Percentiles rank a stretch among this genome's conserved stretches.
phyloP scores from a whole-genome alignment of 2,888 invertebrate genomes.

The Hedya salicella region DNA sequence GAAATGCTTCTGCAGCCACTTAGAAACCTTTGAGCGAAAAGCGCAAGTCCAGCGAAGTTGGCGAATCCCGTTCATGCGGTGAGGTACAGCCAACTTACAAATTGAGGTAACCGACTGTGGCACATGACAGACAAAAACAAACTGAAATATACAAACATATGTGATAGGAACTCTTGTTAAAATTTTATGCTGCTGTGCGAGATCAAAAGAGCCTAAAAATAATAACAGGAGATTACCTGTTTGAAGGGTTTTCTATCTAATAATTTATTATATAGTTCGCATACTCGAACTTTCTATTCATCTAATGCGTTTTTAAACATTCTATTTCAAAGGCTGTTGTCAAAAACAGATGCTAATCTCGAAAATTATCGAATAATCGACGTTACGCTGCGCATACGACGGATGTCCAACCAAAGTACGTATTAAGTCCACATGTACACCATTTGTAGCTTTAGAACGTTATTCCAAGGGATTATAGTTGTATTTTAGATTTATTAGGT shows the following conservation, averaged over 20 bases:
- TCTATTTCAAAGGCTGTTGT: slow-evolving; percentile 70
- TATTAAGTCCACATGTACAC: slow-evolving; percentile 15
- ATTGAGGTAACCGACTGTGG: too few relatives aligned
- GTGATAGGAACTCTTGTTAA: too few relatives aligned
- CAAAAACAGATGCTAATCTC: slow-evolving; percentile 78
- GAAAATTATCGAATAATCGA: slow-evolving; percentile 83
- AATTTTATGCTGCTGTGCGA: too few relatives aligned
- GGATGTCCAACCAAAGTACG: slow-evolving; percentile 75
- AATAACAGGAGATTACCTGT: slow-evolving; percentile 2
- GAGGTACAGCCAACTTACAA: too few relatives aligned
- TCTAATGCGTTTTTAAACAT: slow-evolving; percentile 46
- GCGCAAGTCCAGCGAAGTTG: too few relatives aligned
- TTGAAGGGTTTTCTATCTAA: background rate
- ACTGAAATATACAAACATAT: too few relatives aligned
- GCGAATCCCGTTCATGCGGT: too few relatives aligned
- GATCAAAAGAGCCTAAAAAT: too few relatives aligned
- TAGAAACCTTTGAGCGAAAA: too few relatives aligned
- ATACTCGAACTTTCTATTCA: slow-evolving; percentile 25
- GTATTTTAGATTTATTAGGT: slow-evolving; percentile 4
- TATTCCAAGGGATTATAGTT: slow-evolving; percentile 41
- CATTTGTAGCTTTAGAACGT: slow-evolving; percentile 39
- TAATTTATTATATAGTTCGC: slow-evolving; percentile 10
- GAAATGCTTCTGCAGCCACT: too few relatives aligned
- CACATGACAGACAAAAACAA: too few relatives aligned
- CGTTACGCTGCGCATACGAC: slow-evolving; percentile 79